A percentile compares a stretch with the other conserved stretches of the same genome.
Evolutionary conservation across 2,888 invertebrate genomes (phyloP).

Genomic region (Troides aeacus): DNA sequence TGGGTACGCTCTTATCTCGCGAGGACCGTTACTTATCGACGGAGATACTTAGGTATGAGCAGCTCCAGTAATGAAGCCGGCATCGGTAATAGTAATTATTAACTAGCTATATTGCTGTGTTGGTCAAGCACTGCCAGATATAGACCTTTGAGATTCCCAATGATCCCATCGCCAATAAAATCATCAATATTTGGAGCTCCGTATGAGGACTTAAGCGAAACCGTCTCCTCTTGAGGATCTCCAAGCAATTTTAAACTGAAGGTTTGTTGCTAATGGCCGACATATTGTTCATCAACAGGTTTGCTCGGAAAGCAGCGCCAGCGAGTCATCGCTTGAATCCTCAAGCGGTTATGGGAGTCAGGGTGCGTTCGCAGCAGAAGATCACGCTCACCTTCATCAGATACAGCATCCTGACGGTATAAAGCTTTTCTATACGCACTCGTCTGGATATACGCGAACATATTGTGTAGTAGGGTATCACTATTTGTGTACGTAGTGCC

Average conservation of each 20-base stretch:
- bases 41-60: slow-evolving; percentile 1
- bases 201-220: no score
- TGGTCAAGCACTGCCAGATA: no score
- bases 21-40: not conserved
- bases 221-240: no score
- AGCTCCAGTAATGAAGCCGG: not conserved
- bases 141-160: no score
- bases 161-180: no score
- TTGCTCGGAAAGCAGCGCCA: slow-evolving; percentile 82
- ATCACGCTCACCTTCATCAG: slow-evolving; percentile 64
- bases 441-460: no score
- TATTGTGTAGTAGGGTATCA: not conserved
- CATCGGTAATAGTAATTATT: not conserved
- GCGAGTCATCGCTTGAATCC: slow-evolving; percentile 87
- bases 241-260: no score
- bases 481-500: no score
- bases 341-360: slow-evolving; percentile 89
- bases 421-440: not conserved
- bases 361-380: slow-evolving; percentile 83
- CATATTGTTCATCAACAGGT: slow-evolving; percentile 49
- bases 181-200: no score
- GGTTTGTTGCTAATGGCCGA: no score
- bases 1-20: not conserved
- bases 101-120: no score
- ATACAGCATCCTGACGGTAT: slow-evolving; percentile 70